Evolutionary conservation across 1,140 invertebrate genomes (phyloP).

Genomic region (Himalopsyche phryganea): DNA sequence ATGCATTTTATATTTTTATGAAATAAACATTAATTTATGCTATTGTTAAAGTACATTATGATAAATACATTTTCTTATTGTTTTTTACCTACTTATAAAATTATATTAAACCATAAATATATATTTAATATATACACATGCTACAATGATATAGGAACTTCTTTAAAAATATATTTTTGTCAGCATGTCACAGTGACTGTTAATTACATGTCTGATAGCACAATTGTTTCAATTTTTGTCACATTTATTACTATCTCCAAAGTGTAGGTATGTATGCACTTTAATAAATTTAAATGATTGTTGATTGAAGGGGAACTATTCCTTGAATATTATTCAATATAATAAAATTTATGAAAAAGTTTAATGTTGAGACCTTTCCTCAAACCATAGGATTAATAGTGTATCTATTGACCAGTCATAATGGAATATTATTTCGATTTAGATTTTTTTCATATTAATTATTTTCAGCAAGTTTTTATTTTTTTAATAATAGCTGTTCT

Average conservation of each 20-base stretch:
- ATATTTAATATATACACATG: neutral
- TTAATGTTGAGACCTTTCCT: too few relatives aligned
- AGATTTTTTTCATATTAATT: neutral
- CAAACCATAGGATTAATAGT: too few relatives aligned
- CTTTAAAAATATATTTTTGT: neutral
- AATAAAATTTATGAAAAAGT: too few relatives aligned
- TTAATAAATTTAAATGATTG: neutral
- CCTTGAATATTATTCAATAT: neutral
- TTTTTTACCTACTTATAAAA: slow-evolving; percentile 2
- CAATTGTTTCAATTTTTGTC: slow-evolving; percentile 5
- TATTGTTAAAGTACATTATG: neutral
- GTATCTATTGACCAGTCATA: neutral
- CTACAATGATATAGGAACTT: neutral
- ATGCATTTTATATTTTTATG: too few relatives aligned
- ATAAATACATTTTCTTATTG: neutral
- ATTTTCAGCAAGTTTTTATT: neutral
- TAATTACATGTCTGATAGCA: slow-evolving; percentile 7
- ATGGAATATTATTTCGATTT: too few relatives aligned
- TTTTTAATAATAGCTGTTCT: slow-evolving; percentile 1
- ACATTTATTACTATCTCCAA: neutral
- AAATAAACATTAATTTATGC: too few relatives aligned
- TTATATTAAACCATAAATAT: slow-evolving; percentile 3
- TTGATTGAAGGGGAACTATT: neutral
- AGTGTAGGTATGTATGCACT: neutral
- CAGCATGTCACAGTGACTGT: neutral